phyloP scores from a whole-genome alignment of 2,797 vertebrate genomes.

The Gambusia yucatana region DNA sequence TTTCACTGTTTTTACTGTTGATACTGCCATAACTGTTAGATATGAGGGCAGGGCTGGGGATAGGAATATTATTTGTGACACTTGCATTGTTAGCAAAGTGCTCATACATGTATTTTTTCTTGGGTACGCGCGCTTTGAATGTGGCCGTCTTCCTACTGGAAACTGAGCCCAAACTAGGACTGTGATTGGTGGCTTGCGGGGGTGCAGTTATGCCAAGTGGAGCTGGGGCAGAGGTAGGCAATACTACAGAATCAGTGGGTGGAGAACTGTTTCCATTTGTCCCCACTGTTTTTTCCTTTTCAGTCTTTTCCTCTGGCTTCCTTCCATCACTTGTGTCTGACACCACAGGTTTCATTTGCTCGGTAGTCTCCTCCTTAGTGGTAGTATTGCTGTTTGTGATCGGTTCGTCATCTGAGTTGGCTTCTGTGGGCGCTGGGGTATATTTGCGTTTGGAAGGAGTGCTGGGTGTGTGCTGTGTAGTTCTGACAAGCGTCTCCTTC shows the following conservation, averaged over 20 bases:
- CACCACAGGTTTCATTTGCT: constrained; percentile 67
- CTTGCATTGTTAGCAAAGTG: constrained; percentile 75
- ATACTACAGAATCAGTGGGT: constrained; percentile 57
- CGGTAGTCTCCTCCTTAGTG: constrained; percentile 64
- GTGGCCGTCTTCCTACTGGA: constrained; percentile 92
- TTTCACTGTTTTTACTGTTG: constrained; percentile 53
- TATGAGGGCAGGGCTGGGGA: constrained; percentile 65
- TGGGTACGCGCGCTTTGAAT: constrained; percentile 90
- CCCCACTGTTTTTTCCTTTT: constrained; percentile 55
- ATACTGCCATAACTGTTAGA: constrained; percentile 66
- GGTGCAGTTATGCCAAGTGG: constrained; percentile 48
- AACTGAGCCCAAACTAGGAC: constrained; percentile 71
- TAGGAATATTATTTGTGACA: constrained; percentile 63
- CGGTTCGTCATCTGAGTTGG: constrained; percentile 61
- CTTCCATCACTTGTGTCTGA: constrained; percentile 45
- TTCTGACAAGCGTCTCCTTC: constrained; percentile 67
- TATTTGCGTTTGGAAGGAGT: constrained; percentile 66
- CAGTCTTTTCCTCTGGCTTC: constrained; percentile 59
- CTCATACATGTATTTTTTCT: constrained; percentile 87
- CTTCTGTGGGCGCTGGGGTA: constrained; percentile 51
- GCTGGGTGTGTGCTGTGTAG: constrained; percentile 63
- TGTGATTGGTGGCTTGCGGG: constrained; percentile 64
- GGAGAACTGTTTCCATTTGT: constrained; percentile 57
- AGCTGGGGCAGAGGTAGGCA: constrained; percentile 59
- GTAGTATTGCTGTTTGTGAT: constrained; percentile 62